Base-by-base conservation (phyloP, 1,140 invertebrate genomes). In the Achatina immaculata region DNA sequence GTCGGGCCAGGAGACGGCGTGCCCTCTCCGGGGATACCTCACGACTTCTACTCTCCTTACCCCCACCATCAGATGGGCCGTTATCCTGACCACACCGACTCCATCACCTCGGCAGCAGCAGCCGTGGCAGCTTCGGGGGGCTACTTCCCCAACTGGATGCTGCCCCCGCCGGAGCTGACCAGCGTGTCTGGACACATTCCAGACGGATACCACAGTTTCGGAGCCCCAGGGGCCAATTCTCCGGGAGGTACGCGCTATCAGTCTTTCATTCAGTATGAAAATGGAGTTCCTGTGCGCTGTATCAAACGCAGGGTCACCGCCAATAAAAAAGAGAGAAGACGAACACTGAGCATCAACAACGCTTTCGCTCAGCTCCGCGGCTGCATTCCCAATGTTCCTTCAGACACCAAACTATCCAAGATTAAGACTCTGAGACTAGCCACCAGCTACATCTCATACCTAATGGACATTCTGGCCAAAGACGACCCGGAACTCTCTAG, bases 331-430 rank as follows among this genome's bases (percentile, higher is more conserved):
- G 97, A 99, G 90, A 91, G 97, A 58, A 91, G 97, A 86, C 88
- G 94, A 78, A 99, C 97, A 0, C 95, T 96, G 90, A 97, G 95
- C 83, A 98, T 99, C 83, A 99, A 99, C 92, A 97, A 95, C 81
- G 97, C 97, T 0, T 99, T 98, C 88, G 95, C 96, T 0, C 95
- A 96, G 87, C 92, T 99, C 0, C 91, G 97, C 3, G 96, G 97
- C 80, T 96, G 96, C 89, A 99, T 99, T 85, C 98, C 98, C 0
- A 98, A 98, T 88, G 97, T 99, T 9, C 97, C 97, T 0, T 94
- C 95, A 0, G 97, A 99, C 89, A 99, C 97, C 0, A 99, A 99
- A 91, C 90, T 98, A 68, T 93, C 93, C 48, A 93, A 93, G 86
- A 93, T 93, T 42, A 93, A 93, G 85, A 93, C 92, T 16, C 84